Percentiles rank a stretch among this genome's conserved stretches.
phyloP scores from a whole-genome alignment of 2,888 invertebrate genomes.

The Smittia sp. region DNA sequence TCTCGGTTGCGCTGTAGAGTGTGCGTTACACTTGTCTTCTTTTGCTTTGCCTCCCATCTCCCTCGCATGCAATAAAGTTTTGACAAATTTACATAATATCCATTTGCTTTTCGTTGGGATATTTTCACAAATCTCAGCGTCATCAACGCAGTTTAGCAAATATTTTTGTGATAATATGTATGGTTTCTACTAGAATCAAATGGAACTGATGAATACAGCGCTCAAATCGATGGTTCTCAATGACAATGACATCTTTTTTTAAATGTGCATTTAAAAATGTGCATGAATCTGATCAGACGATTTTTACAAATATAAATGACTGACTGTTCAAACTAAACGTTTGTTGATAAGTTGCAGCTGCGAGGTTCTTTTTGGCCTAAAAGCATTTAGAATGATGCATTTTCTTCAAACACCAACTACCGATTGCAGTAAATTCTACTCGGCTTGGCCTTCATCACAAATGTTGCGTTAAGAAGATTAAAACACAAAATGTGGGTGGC shows the following conservation, averaged over 20 bases:
- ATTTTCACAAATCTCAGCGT: conserved; percentile 33
- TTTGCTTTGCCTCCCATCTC: neutral
- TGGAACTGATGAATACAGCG: neutral
- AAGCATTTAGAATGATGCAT: neutral
- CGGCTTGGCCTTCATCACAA: neutral
- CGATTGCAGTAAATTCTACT: neutral
- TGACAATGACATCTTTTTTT: neutral
- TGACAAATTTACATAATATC: conserved; percentile 39
- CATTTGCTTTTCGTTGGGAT: conserved; percentile 38
- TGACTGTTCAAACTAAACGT: neutral
- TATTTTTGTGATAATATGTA: conserved; percentile 25
- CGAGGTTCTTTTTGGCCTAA: neutral
- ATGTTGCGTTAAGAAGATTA: conserved; percentile 37
- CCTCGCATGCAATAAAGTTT: conserved; percentile 6
- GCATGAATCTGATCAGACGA: neutral
- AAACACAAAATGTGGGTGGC: conserved; percentile 31
- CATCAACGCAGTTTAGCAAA: too few relatives aligned
- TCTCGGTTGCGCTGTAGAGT: conserved; percentile 32
- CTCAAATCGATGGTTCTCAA: neutral
- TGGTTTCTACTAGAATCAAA: conserved; percentile 36
- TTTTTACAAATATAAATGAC: neutral
- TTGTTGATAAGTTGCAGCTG: neutral
- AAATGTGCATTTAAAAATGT: conserved; percentile 7
- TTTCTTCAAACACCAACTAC: too few relatives aligned
- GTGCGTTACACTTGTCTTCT: neutral